phyloP scores from a whole-genome alignment of 1,140 invertebrate genomes.

The Formica exsecta region DNA sequence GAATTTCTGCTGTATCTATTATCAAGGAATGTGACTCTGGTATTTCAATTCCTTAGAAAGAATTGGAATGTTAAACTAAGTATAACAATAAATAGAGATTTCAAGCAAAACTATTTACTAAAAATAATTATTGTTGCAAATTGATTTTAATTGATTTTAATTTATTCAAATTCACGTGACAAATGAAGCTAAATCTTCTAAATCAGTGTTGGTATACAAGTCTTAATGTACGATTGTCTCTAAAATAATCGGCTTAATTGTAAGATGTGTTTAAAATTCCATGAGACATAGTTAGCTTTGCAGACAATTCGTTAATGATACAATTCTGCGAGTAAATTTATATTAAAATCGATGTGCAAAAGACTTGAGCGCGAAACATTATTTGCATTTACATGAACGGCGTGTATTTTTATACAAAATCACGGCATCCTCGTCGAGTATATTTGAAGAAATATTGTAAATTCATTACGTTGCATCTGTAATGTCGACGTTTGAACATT shows the following conservation, averaged over 20 bases:
- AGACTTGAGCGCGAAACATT: not conserved
- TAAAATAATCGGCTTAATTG: constrained; percentile 18
- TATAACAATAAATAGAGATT: not conserved
- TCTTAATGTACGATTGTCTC: not conserved
- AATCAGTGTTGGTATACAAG: not conserved
- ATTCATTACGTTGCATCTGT: constrained; percentile 48
- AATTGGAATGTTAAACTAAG: constrained; percentile 14
- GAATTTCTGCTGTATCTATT: constrained; percentile 22
- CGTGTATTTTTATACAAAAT: constrained; percentile 56
- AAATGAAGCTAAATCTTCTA: not conserved
- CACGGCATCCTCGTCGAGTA: not conserved
- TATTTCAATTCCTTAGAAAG: not conserved
- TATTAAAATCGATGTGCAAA: constrained; percentile 40
- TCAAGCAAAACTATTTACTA: not conserved
- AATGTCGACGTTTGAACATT: constrained; percentile 3
- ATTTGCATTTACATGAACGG: constrained; percentile 45
- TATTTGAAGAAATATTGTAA: constrained; percentile 56
- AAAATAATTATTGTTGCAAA: constrained; percentile 4
- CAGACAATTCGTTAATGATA: constrained; percentile 51
- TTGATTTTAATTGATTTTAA: not conserved
- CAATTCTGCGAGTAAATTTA: constrained; percentile 8
- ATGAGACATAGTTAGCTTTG: constrained; percentile 13
- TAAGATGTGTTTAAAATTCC: not conserved
- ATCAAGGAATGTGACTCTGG: not conserved
- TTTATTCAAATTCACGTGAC: not conserved